Base-by-base conservation (phyloP, 2,888 invertebrate species). In the Coremacera marginata region DNA sequence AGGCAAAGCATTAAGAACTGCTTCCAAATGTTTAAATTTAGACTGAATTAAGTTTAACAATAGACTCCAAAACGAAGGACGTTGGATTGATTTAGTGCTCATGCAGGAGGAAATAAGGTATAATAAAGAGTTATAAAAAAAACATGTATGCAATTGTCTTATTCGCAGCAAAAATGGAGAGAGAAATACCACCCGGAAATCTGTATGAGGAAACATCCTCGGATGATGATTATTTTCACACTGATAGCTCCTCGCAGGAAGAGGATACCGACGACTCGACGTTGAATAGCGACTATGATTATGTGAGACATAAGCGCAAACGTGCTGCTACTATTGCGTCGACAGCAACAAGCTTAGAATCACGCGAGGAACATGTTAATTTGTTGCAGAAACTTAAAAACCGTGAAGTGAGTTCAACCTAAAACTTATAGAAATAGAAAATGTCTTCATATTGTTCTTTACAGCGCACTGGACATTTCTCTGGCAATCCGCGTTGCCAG, bases 381-480 rank as follows among this genome's bases (percentile, higher is more conserved):
- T 81, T 88, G 80, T 81, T 83, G n/a, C 82, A 83, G 70, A 86
- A 84, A 80, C 80, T 88, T 34, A 80, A 83, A 75, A 86, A 86
- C 78, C 82, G 88, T 82, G 88, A 88, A 82, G 88, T 89, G 75
- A 71, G 78, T 70, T 34, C 37, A 9, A 9, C 4, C 3, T 65
- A 1, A 8, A 34, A 14, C 9, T 60, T 1, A 7, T 25, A 2
- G 14, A 9, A 60, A 25, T 51, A 51, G 14, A 4, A 31, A 5
- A 60, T 16, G 25, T 49, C 55, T 27, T 16, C 22, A 14, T 27
- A 70, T 19, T 52, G n/a, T 65, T 74, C 22, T 75, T 88, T 88
- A 81, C 37, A 92, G 92, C 89, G 89, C 77, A 90, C 89, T 81
- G 92, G 92, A 52, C 88, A 88, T 80, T 92, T 91, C 81, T 90